These are phyloP conservation scores for Micromesistius poutassou DNA, from an alignment of 2,797 vertebrate species.

Conservation along the genomic window DNA sequence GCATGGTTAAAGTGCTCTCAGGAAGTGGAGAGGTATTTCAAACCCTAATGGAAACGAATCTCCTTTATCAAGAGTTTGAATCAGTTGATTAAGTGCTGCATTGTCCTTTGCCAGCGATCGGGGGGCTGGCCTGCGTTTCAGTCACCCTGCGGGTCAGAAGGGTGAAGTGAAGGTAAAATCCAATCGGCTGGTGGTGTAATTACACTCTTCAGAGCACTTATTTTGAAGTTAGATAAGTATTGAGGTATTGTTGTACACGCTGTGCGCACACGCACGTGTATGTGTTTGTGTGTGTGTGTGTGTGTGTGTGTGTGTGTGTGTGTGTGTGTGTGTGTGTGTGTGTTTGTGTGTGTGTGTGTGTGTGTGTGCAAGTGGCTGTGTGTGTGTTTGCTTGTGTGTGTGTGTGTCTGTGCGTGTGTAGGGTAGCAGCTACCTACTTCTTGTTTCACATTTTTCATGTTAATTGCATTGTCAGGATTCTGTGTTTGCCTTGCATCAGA, in stretches of 20 bases:
- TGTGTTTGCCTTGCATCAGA: constrained; percentile 46
- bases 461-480: constrained; percentile 69
- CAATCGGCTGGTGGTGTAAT: constrained; percentile 71
- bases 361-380: too few species aligned
- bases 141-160: constrained; percentile 49
- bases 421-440: constrained; percentile 39
- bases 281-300: background rate
- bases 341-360: too few species aligned
- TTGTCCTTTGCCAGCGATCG: constrained; percentile 52
- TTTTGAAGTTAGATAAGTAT: constrained; percentile 57
- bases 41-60: constrained; percentile 69
- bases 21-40: constrained; percentile 64
- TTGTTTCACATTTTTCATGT: constrained; percentile 69
- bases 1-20: constrained; percentile 54
- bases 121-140: constrained; percentile 36
- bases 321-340: too few species aligned
- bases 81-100: constrained; percentile 75
- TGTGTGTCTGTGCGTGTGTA: background rate
- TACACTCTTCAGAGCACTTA: constrained; percentile 52
- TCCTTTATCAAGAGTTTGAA: constrained; percentile 71
- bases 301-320: background rate
- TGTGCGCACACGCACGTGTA: background rate
- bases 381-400: too few species aligned
- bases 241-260: background rate
- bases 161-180: constrained; percentile 78